Evolutionary conservation across 2,888 invertebrate species (phyloP), one percentile per base, ranked within the genome.

Genomic region (Sclerodermus sp.): DNA sequence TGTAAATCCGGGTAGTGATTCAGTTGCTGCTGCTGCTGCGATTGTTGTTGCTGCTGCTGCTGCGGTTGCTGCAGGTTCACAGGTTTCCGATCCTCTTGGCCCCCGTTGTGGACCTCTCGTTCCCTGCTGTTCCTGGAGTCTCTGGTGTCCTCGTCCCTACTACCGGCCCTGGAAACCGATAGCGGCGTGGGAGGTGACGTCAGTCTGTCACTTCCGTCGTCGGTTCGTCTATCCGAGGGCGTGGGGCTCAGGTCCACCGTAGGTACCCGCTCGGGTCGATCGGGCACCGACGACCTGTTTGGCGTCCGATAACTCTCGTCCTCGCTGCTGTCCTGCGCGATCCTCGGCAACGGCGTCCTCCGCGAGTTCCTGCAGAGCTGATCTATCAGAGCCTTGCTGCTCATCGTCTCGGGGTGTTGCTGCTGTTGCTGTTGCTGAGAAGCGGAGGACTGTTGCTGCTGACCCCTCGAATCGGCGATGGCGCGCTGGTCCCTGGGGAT

Each of bases 281-380:
- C 72, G 13, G 74, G 73, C 15, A 69, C 49, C 32, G 65, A 44
- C 16, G 67, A 64, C 31, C 62, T 58, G 32, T 54, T 58, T 23
- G 60, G 56, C n/a, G 49, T 65, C 54, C 74, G 62, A 58, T 77
- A 74, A 53, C 79, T 80, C 62, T 83, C 82, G 62, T 83, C 83
- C 55, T 80, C 82, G 50, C 81, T 80, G 64, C 80, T 81, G 51
- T 75, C 72, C 58, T 76, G 74, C 23, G 73, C 64, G 42, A 72
- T 60, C 57, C 81, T 79, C 14, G 82, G 79, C 48, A 83, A 66
- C 10, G 83, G 83, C 50, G 83, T 81, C 36, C 83, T 74, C 62
- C 82, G 77, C 57, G 83, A 85, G 70, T 85, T 86, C 60, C 86
- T 81, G 62, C 86, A 86, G 47, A 87, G 78, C 70, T 87, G 87